Evolutionary conservation across 2,797 vertebrate genomes (phyloP), one percentile per base, ranked within the genome.

Genomic region (Chiroxiphia lanceolata): DNA sequence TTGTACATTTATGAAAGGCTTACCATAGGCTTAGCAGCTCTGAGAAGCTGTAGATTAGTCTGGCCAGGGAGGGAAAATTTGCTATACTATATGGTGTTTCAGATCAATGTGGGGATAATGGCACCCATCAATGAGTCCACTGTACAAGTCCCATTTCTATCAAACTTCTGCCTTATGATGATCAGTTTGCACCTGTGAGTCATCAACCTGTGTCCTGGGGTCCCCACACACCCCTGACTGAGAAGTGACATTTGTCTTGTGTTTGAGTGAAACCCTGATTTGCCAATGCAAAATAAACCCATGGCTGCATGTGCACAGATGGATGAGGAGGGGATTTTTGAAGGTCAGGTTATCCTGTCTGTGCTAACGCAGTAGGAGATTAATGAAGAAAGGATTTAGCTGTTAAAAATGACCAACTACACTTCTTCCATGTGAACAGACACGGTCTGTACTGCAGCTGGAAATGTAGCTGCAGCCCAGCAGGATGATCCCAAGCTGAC

Each of bases 341-440:
- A 74, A 93, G 85, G 80, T 82, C 89, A 74, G 44, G 86, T 91
- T 90, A 94, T 89, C 67, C 77, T 94, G 83, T 93, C 95, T 93
- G 87, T 88, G 48, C 89, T 95, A 93, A 91, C 0, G 3, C 80
- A 74, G 72, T 64, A 76, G 74, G 94, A 94, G 95, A 95, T 96
- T 97, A 96, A 93, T 50, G 83, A 87, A 94, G 89, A 74, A 91
- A 88, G 95, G 94, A 96, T 96, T 95, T 93, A 90, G 88, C 83
- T 91, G 91, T 95, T 96, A 93, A 96, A 95, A 94, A 90, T 90
- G 33, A 94, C 80, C 45, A 56, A 16, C 60, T 93, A 15, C 36
- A 34, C 67, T 89, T 82, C 74, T 61, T 90, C 91, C 48, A 11
- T 71, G 63, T 79, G 91, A 91, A 60, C 40, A 18, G 67, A 51